phyloP scores from a whole-genome alignment of 2,888 invertebrate genomes.

The Leucophenga montana region DNA sequence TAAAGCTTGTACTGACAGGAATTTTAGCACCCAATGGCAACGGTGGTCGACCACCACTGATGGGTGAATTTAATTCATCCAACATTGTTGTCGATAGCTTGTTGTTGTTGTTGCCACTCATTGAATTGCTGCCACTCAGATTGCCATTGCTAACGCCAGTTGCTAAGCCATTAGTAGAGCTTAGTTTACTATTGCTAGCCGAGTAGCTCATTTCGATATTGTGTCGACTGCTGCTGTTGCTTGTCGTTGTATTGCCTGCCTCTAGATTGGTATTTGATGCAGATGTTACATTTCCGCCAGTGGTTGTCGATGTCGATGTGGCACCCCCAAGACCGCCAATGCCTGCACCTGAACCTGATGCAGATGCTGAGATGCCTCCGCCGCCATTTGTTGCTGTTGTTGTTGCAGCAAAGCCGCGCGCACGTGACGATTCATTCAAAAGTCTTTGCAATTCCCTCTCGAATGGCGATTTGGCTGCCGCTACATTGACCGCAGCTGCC shows the following conservation, averaged over 20 bases:
- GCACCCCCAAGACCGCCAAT: slow-evolving; percentile 39
- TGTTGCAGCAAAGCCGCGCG: slow-evolving; percentile 58
- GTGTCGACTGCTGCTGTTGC: slow-evolving; percentile 68
- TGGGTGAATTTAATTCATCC: slow-evolving; percentile 62
- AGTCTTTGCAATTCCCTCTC: slow-evolving; percentile 87
- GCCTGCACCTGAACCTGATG: slow-evolving; percentile 11
- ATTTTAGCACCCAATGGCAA: slow-evolving; percentile 58
- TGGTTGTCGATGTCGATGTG: slow-evolving; percentile 42
- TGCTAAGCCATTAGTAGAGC: slow-evolving; percentile 58
- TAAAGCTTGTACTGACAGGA: slow-evolving; percentile 71
- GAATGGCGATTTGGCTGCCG: slow-evolving; percentile 79
- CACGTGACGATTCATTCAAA: slow-evolving; percentile 77
- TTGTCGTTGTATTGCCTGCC: slow-evolving; percentile 52
- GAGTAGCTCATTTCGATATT: slow-evolving; percentile 69
- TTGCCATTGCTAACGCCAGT: slow-evolving; percentile 66
- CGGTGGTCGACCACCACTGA: slow-evolving; percentile 29
- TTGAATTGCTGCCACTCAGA: slow-evolving; percentile 67
- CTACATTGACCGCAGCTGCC: slow-evolving; percentile 42
- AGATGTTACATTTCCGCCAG: slow-evolving; percentile 49
- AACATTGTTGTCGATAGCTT: slow-evolving; percentile 24
- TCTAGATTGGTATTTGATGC: slow-evolving; percentile 48
- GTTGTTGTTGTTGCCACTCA: slow-evolving; percentile 65
- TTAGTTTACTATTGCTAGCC: slow-evolving; percentile 70
- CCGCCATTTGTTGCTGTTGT: neutral
- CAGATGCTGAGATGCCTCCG: neutral